Evolutionary conservation across 2,797 vertebrate species (phyloP).

Genomic region (Psittacula derbiana): DNA sequence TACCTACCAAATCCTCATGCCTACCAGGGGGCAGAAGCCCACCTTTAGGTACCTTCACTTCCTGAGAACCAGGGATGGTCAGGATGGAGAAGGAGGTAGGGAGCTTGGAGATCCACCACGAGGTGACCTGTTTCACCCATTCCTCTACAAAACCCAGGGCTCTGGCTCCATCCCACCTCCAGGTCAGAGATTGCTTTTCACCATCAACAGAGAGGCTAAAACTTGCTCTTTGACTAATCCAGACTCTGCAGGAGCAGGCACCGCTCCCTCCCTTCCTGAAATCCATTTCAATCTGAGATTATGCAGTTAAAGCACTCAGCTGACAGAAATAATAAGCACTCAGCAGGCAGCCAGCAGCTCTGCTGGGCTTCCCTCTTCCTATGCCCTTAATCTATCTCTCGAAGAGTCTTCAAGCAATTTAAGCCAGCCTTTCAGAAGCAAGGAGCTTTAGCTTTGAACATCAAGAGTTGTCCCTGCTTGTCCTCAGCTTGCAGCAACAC

Average conservation of each 20-base stretch:
- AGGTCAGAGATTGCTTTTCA: not conserved
- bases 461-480: not conserved
- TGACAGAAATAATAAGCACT: not conserved
- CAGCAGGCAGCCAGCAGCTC: constrained; percentile 6
- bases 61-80: not conserved
- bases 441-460: constrained; percentile 6
- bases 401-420: not conserved
- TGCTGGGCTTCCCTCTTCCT: constrained; percentile 2
- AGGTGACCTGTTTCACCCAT: fast-evolving
- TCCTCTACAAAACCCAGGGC: not conserved
- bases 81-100: not conserved
- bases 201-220: not conserved
- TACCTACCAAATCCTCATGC: not conserved
- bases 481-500: fast-evolving
- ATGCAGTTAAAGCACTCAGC: not conserved
- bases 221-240: not conserved
- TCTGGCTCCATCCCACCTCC: fast-evolving
- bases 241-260: fast-evolving
- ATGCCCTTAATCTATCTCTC: not conserved
- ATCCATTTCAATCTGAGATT: not conserved
- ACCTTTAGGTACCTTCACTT: not conserved
- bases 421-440: not conserved
- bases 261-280: not conserved
- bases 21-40: not conserved
- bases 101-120: not conserved